Conservation (phyloP, 2,888 invertebrate species). For the Oegoconia quadripuncta region DNA sequence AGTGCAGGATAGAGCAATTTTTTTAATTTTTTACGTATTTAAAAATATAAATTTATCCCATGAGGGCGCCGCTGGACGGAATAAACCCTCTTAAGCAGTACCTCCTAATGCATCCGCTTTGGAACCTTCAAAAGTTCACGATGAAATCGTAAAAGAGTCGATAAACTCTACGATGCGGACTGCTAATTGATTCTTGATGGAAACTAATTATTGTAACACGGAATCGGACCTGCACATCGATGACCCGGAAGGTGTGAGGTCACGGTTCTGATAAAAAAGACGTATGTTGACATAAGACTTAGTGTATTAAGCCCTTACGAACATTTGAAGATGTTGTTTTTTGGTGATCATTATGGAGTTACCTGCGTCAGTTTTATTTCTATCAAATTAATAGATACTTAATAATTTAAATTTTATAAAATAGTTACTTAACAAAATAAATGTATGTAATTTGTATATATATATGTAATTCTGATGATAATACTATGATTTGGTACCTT, state of each 20-base stretch:
- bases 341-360: neutral
- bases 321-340: neutral
- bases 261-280: slow-evolving; percentile 1
- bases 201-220: slow-evolving; percentile 34
- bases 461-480: too few relatives aligned
- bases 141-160: slow-evolving; percentile 34
- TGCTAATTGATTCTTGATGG: slow-evolving; percentile 49
- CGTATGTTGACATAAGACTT: neutral
- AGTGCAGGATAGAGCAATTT: too few relatives aligned
- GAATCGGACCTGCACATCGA: slow-evolving; percentile 5
- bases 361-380: too few relatives aligned
- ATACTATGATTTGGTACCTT: too few relatives aligned
- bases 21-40: too few relatives aligned
- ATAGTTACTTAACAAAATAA: too few relatives aligned
- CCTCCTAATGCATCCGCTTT: slow-evolving; percentile 31
- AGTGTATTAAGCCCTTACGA: neutral
- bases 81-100: slow-evolving; percentile 21
- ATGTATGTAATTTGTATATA: too few relatives aligned
- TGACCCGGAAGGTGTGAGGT: slow-evolving; percentile 20
- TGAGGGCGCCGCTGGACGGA: neutral
- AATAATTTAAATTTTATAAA: too few relatives aligned
- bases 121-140: slow-evolving; percentile 40
- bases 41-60: too few relatives aligned
- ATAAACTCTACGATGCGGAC: too few relatives aligned
- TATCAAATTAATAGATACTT: too few relatives aligned